Evolutionary conservation across 2,797 vertebrate genomes (phyloP), one percentile per base, ranked within the genome.

Genomic region (Scleropages formosus): DNA sequence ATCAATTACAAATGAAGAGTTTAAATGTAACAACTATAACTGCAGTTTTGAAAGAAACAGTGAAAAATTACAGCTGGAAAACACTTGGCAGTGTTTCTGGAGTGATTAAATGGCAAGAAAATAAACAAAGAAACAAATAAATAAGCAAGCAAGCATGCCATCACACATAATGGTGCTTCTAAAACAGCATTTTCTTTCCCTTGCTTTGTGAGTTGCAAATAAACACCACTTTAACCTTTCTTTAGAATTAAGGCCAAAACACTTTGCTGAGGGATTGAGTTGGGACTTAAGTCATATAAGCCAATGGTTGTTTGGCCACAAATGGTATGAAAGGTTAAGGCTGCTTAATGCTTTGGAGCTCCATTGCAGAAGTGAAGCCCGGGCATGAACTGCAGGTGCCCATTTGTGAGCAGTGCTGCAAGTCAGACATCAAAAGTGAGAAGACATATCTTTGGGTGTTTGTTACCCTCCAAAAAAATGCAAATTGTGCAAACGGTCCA

Each of bases 401-500:
- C n/a, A n/a, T n/a, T n/a, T n/a, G n/a, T n/a, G n/a, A n/a, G 67
- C 24, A 53, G 20, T 47, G 20, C 20, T 24, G 18, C 51, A 18
- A 51, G 22, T 49, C 26, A 44, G 13, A 44, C 51, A 16, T 44
- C 39, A 31, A 20, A n/a, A 64, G 20, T 47, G 8, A 47, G 51
- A 51, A 11, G n/a, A 26, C 63, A 47, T 73, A 82, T 73, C 31
- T 44, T 22, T 59, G 79, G 71, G 75, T 80, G 9, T 80, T 74
- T 70, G 71, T 61, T 73, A 80, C 80, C 69, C 39, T 20, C 69
- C 9, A n/a, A 20, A 82, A 82, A 84, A 56, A 67, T 68, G 68
- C 63, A 75, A 39, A 73, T 24, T 13, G 8, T 69, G 60, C 70
- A 76, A 66, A 85, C 79, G 83, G 82, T 77, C 83, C 77, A 80